Conservation (phyloP, 64 coral and sea anemone genomes). For the Dendrophyllia cribrosa region DNA sequence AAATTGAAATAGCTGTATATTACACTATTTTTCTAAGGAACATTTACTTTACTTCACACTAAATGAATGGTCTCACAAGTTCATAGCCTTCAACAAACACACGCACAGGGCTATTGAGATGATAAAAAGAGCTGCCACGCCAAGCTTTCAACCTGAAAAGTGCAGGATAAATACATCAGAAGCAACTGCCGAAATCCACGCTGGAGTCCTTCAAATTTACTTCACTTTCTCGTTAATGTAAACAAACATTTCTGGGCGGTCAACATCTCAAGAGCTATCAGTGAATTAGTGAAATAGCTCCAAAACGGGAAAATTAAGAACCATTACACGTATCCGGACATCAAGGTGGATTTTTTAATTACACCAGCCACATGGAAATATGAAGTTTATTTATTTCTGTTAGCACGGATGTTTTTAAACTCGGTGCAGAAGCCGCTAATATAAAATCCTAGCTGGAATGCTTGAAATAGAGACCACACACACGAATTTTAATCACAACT, state of each 20-base stretch:
- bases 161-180: background rate
- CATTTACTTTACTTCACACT: too few relatives aligned
- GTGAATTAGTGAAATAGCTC: background rate
- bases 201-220: conserved; percentile 23
- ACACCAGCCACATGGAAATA: background rate
- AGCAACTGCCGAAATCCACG: background rate
- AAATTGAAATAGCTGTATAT: too few relatives aligned
- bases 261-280: background rate
- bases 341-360: background rate
- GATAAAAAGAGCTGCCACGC: background rate
- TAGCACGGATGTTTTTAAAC: conserved; percentile 13
- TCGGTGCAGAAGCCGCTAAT: background rate
- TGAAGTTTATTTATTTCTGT: background rate
- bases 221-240: conserved; percentile 10
- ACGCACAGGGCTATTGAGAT: too few relatives aligned
- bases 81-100: background rate
- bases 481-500: background rate
- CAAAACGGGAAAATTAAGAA: background rate
- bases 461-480: background rate
- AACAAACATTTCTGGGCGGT: conserved; percentile 16
- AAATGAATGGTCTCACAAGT: too few relatives aligned
- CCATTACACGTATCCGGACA: background rate
- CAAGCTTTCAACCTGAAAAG: background rate
- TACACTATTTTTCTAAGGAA: too few relatives aligned
- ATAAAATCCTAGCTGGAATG: conserved; percentile 7